phyloP scores from a whole-genome alignment of 1,140 invertebrate species.

The Orchesella cincta region DNA sequence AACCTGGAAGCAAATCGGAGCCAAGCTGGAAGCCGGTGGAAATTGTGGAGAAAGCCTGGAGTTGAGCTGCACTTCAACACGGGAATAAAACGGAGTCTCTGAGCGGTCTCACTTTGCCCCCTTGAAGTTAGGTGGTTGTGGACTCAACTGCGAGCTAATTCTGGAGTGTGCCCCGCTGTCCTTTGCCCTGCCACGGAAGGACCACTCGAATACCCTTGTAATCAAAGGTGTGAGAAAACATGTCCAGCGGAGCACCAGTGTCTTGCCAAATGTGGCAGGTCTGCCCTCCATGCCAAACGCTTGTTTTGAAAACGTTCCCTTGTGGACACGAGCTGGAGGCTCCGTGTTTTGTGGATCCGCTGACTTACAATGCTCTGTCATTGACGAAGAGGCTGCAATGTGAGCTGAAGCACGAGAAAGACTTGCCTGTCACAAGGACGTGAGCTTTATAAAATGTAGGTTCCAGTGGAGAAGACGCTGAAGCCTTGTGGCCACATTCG shows the following conservation, averaged over 20 bases:
- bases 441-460: too few species aligned
- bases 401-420: too few species aligned
- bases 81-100: background rate
- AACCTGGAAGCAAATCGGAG: conserved; percentile 43
- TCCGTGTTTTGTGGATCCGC: too few species aligned
- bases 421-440: too few species aligned
- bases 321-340: conserved; percentile 16
- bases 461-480: too few species aligned
- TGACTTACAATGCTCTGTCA: too few species aligned
- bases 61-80: conserved; percentile 51
- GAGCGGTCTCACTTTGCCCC: background rate
- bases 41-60: conserved; percentile 50
- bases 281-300: conserved; percentile 14
- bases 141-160: conserved; percentile 48
- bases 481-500: too few species aligned
- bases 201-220: too few species aligned
- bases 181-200: conserved; percentile 38
- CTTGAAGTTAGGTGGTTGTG: conserved; percentile 34
- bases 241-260: conserved; percentile 11
- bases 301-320: conserved; percentile 17
- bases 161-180: conserved; percentile 47
- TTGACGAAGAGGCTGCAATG: too few species aligned
- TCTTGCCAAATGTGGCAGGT: background rate
- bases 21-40: conserved; percentile 28
- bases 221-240: conserved; percentile 21